Conservation (phyloP, 1,140 invertebrate species). For the Caenorhabditis tropicalis region DNA sequence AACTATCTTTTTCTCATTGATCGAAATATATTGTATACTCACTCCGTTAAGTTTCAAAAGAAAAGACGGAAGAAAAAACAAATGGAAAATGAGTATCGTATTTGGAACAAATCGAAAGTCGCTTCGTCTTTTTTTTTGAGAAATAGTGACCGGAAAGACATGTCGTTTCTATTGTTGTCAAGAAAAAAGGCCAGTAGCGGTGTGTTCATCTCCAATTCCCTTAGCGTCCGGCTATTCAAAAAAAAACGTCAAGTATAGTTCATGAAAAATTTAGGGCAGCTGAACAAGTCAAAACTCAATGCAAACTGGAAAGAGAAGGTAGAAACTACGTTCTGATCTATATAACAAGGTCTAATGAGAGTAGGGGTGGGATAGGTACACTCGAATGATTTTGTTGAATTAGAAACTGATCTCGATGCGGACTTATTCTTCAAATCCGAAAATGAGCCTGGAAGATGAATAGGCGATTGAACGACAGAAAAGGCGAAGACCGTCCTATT, state of each 20-base stretch:
- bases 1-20: neutral
- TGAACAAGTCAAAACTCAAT: neutral
- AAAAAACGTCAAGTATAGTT: conserved; percentile 28
- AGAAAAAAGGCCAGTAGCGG: conserved; percentile 34
- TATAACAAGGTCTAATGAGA: neutral
- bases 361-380: neutral
- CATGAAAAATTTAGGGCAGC: neutral
- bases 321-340: neutral
- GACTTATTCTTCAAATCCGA: conserved; percentile 5
- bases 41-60: neutral
- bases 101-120: conserved; percentile 20
- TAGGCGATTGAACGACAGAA: neutral
- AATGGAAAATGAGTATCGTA: conserved; percentile 27
- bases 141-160: conserved; percentile 37
- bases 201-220: conserved; percentile 28
- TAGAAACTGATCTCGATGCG: neutral
- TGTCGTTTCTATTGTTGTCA: conserved; percentile 16
- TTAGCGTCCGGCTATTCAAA: neutral
- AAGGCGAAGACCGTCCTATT: neutral
- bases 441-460: conserved; percentile 15
- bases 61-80: neutral
- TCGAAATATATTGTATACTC: neutral
- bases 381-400: neutral
- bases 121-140: conserved; percentile 21
- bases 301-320: neutral